Percentiles rank a stretch among this genome's conserved stretches.
These are phyloP conservation scores for Hirtodrosophila histrioides DNA, from an alignment of 2,888 invertebrate genomes.

Conservation along the genomic window DNA sequence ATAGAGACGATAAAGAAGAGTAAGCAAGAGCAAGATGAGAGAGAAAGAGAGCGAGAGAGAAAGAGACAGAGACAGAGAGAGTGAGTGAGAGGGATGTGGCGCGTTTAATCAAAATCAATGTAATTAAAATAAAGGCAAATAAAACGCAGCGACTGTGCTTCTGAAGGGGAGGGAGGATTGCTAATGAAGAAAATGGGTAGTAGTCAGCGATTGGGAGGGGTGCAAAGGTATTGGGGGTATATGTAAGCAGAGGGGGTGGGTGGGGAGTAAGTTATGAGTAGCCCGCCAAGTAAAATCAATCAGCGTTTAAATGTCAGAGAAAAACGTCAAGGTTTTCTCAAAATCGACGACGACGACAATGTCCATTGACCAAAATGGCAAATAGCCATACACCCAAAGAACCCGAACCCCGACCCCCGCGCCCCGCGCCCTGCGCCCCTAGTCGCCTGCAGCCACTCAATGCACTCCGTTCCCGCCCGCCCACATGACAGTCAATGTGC, in stretches of 20 bases:
- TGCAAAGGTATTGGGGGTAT: too few relatives aligned
- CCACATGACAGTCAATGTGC: slow-evolving; percentile 37
- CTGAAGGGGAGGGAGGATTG: not conserved
- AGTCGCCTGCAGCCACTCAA: not conserved
- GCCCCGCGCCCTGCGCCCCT: too few relatives aligned
- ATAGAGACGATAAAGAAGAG: slow-evolving; percentile 57
- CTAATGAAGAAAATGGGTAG: not conserved
- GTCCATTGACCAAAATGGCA: slow-evolving; percentile 38
- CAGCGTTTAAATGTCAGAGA: slow-evolving; percentile 64
- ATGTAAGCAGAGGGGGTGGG: not conserved
- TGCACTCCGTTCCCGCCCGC: not conserved
- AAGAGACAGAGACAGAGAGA: slow-evolving; percentile 1
- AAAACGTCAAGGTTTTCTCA: slow-evolving; percentile 42
- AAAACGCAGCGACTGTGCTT: slow-evolving; percentile 29
- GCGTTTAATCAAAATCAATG: slow-evolving; percentile 74
- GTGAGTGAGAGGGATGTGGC: slow-evolving; percentile 28
- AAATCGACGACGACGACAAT: slow-evolving; percentile 5
- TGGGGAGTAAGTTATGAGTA: slow-evolving; percentile 1
- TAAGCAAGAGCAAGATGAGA: not conserved
- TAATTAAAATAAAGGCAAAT: slow-evolving; percentile 72
- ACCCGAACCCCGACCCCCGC: too few relatives aligned
- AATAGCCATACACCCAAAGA: not conserved
- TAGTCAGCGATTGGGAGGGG: too few relatives aligned
- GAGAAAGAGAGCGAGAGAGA: not conserved
- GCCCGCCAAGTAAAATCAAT: slow-evolving; percentile 61